phyloP scores from a whole-genome alignment of 2,797 vertebrate species.

The Geotrypetes seraphini region DNA sequence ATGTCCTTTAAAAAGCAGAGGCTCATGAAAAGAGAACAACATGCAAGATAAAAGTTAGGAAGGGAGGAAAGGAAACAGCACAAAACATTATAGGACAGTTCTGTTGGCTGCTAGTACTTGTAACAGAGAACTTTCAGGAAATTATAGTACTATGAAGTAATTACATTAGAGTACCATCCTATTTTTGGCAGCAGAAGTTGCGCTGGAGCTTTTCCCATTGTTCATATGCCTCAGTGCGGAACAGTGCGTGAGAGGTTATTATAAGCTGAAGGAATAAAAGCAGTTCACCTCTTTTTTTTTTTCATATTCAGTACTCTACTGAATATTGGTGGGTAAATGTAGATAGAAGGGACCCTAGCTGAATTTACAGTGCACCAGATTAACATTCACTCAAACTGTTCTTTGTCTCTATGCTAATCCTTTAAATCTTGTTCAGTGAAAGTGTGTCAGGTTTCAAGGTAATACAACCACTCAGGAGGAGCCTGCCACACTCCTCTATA shows the following conservation, averaged over 20 bases:
- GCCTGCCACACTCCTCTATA: not conserved
- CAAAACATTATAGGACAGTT: too few species aligned
- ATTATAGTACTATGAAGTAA: constrained; percentile 26
- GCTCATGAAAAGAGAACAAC: too few species aligned
- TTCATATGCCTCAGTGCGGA: constrained; percentile 19
- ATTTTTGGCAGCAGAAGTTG: not conserved
- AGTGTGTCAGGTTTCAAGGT: constrained; percentile 12
- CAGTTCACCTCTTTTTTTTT: constrained; percentile 27
- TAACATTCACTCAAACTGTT: not conserved
- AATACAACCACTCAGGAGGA: constrained; percentile 8
- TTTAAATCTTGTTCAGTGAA: constrained; percentile 4
- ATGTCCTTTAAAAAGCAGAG: too few species aligned
- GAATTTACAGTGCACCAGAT: constrained; percentile 1
- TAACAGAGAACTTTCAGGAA: constrained; percentile 12
- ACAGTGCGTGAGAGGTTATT: not conserved
- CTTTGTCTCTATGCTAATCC: constrained; percentile 6
- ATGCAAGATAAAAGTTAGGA: too few species aligned
- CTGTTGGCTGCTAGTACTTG: constrained; percentile 26
- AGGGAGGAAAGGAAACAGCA: too few species aligned
- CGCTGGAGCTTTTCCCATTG: constrained; percentile 13
- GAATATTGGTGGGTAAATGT: constrained; percentile 17
- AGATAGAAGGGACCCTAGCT: not conserved
- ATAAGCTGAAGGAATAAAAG: constrained; percentile 11
- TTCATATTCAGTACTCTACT: constrained; percentile 8
- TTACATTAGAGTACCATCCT: constrained; percentile 35